These are phyloP conservation scores for Chloroceryle inda DNA, from an alignment of 2,797 vertebrate genomes.

Conservation along the genomic window DNA sequence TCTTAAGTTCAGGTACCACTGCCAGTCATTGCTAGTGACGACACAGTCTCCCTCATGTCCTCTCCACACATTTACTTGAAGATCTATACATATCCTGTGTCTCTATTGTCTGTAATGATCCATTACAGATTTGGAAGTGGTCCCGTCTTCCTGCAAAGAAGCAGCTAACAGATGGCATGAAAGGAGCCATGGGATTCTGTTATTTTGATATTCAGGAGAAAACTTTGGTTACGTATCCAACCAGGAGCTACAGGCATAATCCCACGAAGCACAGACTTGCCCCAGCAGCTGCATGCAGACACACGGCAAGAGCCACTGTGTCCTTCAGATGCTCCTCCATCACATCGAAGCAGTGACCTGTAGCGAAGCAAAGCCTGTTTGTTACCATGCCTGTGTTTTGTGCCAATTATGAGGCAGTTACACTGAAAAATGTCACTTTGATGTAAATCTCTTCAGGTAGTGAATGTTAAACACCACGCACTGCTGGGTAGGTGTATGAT, in stretches of 20 bases:
- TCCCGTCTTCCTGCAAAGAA: not conserved
- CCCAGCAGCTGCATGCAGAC: not conserved
- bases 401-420: constrained; percentile 62
- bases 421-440: constrained; percentile 47
- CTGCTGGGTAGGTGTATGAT: constrained; percentile 41
- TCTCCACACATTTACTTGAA: not conserved
- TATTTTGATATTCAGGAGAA: constrained; percentile 2
- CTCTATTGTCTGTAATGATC: not conserved
- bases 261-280: not conserved
- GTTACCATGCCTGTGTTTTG: constrained; percentile 39
- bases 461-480: constrained; percentile 47
- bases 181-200: not conserved
- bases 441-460: constrained; percentile 68
- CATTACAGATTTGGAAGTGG: not conserved
- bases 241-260: not conserved
- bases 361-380: constrained; percentile 25
- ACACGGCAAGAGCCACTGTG: fast-evolving
- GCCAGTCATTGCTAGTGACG: not conserved
- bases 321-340: not conserved
- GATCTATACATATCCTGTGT: not conserved
- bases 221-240: not conserved
- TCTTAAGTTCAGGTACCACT: not conserved
- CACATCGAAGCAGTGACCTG: not conserved
- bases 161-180: not conserved
- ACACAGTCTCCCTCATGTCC: not conserved